Percentiles rank a stretch among this genome's conserved stretches.
phyloP scores from a whole-genome alignment of 2,888 invertebrate species.

The Polylopha cassiicola region DNA sequence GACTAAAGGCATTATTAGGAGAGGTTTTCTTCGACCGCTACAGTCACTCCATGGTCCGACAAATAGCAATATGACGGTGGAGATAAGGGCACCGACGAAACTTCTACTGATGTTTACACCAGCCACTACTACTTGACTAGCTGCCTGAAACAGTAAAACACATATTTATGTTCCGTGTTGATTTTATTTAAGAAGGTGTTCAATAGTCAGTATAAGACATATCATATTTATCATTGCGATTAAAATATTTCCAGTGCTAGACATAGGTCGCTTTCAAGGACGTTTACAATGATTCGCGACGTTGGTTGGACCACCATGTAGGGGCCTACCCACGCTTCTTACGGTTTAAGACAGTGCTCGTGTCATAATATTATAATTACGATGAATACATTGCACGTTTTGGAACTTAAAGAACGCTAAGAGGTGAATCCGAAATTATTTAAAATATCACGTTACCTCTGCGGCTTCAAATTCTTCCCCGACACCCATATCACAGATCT shows the following conservation, averaged over 20 bases:
- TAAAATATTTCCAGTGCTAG: no score
- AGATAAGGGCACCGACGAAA: constrained; percentile 72
- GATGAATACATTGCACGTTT: no score
- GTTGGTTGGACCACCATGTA: no score
- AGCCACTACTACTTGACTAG: constrained; percentile 79
- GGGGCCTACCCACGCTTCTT: no score
- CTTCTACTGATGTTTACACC: constrained; percentile 80
- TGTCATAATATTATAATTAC: no score
- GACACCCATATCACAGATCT: constrained; percentile 79
- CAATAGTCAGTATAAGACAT: no score
- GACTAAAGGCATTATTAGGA: constrained; percentile 72
- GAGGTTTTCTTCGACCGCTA: constrained; percentile 75
- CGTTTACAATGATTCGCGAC: no score
- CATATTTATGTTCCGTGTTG: no score
- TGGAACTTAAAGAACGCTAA: constrained; percentile 1
- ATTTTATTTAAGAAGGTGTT: no score
- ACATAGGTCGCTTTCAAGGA: no score
- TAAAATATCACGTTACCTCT: constrained; percentile 43
- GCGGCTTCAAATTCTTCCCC: constrained; percentile 56
- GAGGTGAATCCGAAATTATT: background rate
- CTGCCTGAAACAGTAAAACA: constrained; percentile 60
- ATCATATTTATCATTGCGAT: no score
- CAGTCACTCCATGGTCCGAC: constrained; percentile 81
- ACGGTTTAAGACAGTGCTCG: no score
- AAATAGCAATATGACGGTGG: constrained; percentile 78